phyloP scores from a whole-genome alignment of 64 coral and sea anemone species.

The Montipora efflorescens region DNA sequence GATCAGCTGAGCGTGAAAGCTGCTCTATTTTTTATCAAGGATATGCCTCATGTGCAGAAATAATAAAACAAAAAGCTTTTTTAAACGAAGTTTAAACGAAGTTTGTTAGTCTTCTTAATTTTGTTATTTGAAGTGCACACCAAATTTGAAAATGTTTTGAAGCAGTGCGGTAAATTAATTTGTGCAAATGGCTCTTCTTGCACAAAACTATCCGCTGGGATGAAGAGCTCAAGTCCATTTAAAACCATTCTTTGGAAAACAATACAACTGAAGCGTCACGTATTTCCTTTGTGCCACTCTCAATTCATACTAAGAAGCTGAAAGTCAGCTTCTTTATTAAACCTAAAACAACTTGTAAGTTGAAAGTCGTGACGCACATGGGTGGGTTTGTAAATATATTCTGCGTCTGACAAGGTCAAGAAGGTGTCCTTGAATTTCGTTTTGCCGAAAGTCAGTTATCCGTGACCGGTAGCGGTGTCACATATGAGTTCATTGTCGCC shows the following conservation, averaged over 20 bases:
- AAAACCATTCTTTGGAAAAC: neutral
- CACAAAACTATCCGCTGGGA: neutral
- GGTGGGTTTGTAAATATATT: constrained; percentile 24
- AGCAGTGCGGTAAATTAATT: neutral
- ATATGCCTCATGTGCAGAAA: too few species aligned
- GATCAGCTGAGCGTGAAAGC: too few species aligned
- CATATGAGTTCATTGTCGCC: constrained; percentile 6
- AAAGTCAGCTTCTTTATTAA: neutral
- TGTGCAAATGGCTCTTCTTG: neutral
- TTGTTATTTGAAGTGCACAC: too few species aligned
- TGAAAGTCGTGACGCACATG: constrained; percentile 23
- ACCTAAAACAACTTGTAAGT: neutral
- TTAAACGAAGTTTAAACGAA: too few species aligned
- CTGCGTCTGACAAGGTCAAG: neutral
- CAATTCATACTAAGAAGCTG: neutral
- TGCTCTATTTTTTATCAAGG: too few species aligned
- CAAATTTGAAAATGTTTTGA: too few species aligned
- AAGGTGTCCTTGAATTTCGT: neutral
- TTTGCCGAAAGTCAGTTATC: neutral
- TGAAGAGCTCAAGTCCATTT: neutral
- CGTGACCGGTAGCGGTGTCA: constrained; percentile 23
- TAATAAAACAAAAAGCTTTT: too few species aligned
- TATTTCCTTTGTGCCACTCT: neutral
- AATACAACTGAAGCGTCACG: neutral
- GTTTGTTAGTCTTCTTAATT: too few species aligned